Evolutionary conservation across 2,113 vertebrate genomes (phyloP).

Genomic region (Polypterus bichir): DNA sequence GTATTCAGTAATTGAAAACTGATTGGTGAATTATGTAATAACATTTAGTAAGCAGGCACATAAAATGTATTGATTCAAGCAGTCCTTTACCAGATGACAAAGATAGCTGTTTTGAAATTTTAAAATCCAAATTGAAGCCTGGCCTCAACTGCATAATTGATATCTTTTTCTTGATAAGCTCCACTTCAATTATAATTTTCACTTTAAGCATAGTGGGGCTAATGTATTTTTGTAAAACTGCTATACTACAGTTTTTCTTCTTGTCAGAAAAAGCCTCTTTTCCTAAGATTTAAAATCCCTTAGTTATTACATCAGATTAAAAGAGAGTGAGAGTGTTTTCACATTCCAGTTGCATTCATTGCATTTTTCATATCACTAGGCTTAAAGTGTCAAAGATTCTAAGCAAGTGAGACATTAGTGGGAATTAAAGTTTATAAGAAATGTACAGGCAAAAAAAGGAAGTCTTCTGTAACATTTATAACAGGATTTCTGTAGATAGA

Average conservation of each 20-base stretch:
- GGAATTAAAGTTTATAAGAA: background rate
- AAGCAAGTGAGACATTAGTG: conserved; percentile 18
- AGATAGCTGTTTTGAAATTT: background rate
- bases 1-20: too few species aligned
- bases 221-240: conserved; percentile 40
- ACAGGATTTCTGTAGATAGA: background rate
- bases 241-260: conserved; percentile 39
- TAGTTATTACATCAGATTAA: conserved; percentile 41
- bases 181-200: conserved; percentile 38
- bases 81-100: too few species aligned
- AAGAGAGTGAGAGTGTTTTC: conserved; percentile 35
- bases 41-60: too few species aligned
- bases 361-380: conserved; percentile 31
- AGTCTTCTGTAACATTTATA: background rate
- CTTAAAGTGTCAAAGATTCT: conserved; percentile 28
- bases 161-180: conserved; percentile 23
- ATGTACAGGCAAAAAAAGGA: background rate
- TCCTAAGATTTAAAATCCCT: conserved; percentile 39
- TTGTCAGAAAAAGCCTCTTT: conserved; percentile 31
- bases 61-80: too few species aligned
- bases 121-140: background rate
- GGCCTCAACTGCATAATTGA: background rate
- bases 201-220: conserved; percentile 35
- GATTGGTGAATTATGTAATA: too few species aligned
- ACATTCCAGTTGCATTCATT: conserved; percentile 35